Conservation (phyloP, 2,888 invertebrate genomes). For the Campopleginae sp. region DNA sequence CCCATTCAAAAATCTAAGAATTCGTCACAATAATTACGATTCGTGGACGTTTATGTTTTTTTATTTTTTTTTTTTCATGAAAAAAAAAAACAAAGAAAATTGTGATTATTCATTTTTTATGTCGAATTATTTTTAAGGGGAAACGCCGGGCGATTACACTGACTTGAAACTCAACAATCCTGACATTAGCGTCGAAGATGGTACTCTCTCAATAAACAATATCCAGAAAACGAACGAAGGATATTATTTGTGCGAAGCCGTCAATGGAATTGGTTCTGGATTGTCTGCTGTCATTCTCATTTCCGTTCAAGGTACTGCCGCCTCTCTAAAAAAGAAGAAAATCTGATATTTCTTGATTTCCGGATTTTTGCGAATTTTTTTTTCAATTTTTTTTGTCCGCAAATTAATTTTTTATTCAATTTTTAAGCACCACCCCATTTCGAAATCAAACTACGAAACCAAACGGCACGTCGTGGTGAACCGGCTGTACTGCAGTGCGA, state of each 20-base stretch:
- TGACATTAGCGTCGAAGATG: conserved; percentile 96
- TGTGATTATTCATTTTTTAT: too few relatives aligned
- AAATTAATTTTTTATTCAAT: not conserved
- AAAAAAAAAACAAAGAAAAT: not conserved
- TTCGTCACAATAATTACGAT: not conserved
- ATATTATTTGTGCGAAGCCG: conserved; percentile 97
- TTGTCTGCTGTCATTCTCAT: conserved; percentile 97
- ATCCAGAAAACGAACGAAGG: conserved; percentile 97
- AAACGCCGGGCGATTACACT: conserved; percentile 96
- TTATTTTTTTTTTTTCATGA: too few relatives aligned
- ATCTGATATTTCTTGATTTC: not conserved
- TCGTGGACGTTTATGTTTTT: not conserved
- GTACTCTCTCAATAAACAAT: conserved; percentile 94
- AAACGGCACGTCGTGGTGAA: conserved; percentile 95
- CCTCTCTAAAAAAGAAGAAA: conserved; percentile 5
- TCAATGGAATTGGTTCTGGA: conserved; percentile 97
- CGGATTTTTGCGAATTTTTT: not conserved
- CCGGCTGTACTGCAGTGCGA: conserved; percentile 96
- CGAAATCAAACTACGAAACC: conserved; percentile 95
- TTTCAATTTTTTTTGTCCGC: not conserved
- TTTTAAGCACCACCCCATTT: conserved; percentile 95
- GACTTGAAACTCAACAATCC: conserved; percentile 96
- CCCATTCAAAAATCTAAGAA: not conserved
- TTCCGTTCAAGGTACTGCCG: conserved; percentile 93
- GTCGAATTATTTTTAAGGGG: conserved; percentile 86